Evolutionary conservation across 2,888 invertebrate genomes (phyloP).

Genomic region (Peribatodes rhomboidaria): DNA sequence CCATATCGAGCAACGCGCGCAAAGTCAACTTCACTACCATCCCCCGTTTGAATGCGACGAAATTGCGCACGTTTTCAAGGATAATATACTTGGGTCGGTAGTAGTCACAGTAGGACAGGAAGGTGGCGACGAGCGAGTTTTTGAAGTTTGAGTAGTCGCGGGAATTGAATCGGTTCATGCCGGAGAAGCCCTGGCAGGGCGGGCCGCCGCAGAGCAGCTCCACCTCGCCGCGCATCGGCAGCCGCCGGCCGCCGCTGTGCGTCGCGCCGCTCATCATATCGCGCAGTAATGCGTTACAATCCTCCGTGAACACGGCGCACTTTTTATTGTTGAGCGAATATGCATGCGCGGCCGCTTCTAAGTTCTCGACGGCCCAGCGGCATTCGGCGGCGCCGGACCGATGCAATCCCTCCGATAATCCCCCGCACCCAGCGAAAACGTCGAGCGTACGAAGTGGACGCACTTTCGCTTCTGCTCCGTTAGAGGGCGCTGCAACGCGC

Average conservation of each 20-base stretch:
- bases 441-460: conserved; percentile 89
- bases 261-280: conserved; percentile 88
- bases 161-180: conserved; percentile 95
- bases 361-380: conserved; percentile 93
- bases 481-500: conserved; percentile 52
- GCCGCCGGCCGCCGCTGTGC: conserved; percentile 80
- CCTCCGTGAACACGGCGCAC: conserved; percentile 92
- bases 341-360: conserved; percentile 92
- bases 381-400: conserved; percentile 90
- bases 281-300: conserved; percentile 91
- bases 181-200: conserved; percentile 96
- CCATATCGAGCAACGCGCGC: conserved; percentile 92
- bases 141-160: conserved; percentile 94
- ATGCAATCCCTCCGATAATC: conserved; percentile 91
- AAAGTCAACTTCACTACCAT: conserved; percentile 93
- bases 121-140: conserved; percentile 93
- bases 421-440: conserved; percentile 95
- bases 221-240: conserved; percentile 93
- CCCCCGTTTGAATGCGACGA: conserved; percentile 92
- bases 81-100: conserved; percentile 94
- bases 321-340: conserved; percentile 91
- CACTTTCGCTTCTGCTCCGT: conserved; percentile 61
- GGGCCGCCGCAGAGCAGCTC: conserved; percentile 95
- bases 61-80: conserved; percentile 94
- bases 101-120: conserved; percentile 94